Base-by-base conservation (phyloP, 2,888 invertebrate genomes). In the Pantelozetes paolii region DNA sequence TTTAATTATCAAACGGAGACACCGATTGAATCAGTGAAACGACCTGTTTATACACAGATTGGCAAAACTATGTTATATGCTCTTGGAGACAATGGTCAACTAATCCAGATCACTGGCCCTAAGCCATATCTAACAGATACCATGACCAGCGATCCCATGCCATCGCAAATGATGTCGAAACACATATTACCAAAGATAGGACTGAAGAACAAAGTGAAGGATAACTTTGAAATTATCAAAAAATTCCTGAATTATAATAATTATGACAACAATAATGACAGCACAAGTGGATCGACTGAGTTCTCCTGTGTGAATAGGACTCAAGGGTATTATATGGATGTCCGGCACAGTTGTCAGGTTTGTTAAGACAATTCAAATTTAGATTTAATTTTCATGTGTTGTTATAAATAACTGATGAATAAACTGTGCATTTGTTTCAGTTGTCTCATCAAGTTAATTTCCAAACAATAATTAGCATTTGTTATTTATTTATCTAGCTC, bases 231-330 rank as follows among this genome's bases (percentile, higher is more conserved):
- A 50, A 50, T 20, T 5, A 50, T 50, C 15, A 18, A n/a, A n/a
- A 18, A n/a, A 5, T 36, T 36, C 11, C 11, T 36, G 6, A 50
- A 50, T 15, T 5, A 50, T 50, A 50, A 20, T 20, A 50, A 50
- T 20, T 6, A 50, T 20, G 20, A 50, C 18, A n/a, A n/a, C n/a
- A 50, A 50, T 50, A 50, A 50, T 18, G 20, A 20, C 3, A 50
- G 9, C 3, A 9, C 18, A n/a, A 20, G n/a, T 15, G 20, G 20
- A 50, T 6, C 18, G 5, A 50, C 15, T 6, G 50, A 50, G 5
- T 50, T 50, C 20, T 50, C 50, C n/a, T 79, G 78, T 45, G 79
- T 79, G n/a, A 78, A 79, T 26, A 76, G 77, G 36, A 78, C 78
- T 28, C 74, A 75, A 42, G 78, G 78, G 11, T 78, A 78, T 70